phyloP scores from a whole-genome alignment of 2,888 invertebrate genomes.

The Panopea generosa region DNA sequence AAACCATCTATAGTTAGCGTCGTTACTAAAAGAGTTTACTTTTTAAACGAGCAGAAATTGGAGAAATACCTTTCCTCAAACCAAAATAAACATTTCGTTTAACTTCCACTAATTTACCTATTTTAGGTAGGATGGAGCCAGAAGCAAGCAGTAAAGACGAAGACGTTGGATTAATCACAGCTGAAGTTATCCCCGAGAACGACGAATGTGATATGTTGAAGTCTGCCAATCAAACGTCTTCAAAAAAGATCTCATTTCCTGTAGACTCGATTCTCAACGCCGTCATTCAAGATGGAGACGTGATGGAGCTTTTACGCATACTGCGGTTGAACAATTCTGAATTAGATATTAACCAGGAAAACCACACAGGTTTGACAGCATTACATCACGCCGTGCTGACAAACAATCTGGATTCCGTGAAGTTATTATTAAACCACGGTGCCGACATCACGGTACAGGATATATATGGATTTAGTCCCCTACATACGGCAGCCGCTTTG shows the following conservation, averaged over 20 bases:
- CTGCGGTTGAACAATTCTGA: constrained; percentile 59
- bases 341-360: constrained; percentile 76
- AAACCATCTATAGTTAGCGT: too few relatives aligned
- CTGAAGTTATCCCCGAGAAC: too few relatives aligned
- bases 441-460: constrained; percentile 78
- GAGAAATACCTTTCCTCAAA: too few relatives aligned
- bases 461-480: constrained; percentile 77
- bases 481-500: constrained; percentile 81
- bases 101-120: too few relatives aligned
- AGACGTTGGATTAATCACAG: too few relatives aligned
- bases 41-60: too few relatives aligned
- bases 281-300: constrained; percentile 80
- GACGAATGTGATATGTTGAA: too few relatives aligned
- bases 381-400: constrained; percentile 80
- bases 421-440: constrained; percentile 75
- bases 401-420: constrained; percentile 80
- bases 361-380: constrained; percentile 79
- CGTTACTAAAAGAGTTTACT: too few relatives aligned
- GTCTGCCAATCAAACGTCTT: too few relatives aligned
- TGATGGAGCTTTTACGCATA: constrained; percentile 72
- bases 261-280: constrained; percentile 79
- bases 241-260: constrained; percentile 76
- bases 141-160: too few relatives aligned
- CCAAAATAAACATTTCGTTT: too few relatives aligned
- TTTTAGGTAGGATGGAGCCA: too few relatives aligned